A percentile compares a stretch with the other conserved stretches of the same genome.
These are phyloP conservation scores for Zaprionus bogoriensis DNA, from an alignment of 2,888 invertebrate genomes.

Conservation along the genomic window DNA sequence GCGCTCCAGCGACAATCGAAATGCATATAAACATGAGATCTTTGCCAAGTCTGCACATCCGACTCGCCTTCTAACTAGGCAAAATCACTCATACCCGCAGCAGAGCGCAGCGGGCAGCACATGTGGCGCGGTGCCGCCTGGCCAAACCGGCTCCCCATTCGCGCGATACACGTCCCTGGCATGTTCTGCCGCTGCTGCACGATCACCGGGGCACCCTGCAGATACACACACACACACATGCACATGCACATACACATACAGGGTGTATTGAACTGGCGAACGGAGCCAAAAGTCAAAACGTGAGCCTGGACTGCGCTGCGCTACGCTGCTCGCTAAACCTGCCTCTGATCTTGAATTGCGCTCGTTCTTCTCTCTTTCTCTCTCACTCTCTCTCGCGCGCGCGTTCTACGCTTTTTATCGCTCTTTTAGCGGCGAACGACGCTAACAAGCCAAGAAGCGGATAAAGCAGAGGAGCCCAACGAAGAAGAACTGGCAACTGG, in stretches of 20 bases:
- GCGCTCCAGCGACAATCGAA: slow-evolving; percentile 51
- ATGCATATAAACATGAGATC: slow-evolving; percentile 78
- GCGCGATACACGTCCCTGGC: slow-evolving; percentile 18
- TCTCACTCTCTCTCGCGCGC: slow-evolving; percentile 4
- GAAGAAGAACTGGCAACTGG: neutral
- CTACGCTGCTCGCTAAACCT: slow-evolving; percentile 40
- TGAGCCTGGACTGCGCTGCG: slow-evolving; percentile 59
- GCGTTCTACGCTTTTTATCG: slow-evolving; percentile 73
- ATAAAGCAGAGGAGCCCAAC: slow-evolving; percentile 11
- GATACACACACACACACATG: slow-evolving; percentile 73
- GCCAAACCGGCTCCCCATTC: slow-evolving; percentile 2
- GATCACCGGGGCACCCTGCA: slow-evolving; percentile 70
- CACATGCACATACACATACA: slow-evolving; percentile 60
- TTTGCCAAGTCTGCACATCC: slow-evolving; percentile 55
- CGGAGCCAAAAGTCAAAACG: slow-evolving; percentile 77
- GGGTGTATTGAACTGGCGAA: slow-evolving; percentile 71
- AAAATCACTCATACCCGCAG: slow-evolving; percentile 70
- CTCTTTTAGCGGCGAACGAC: slow-evolving; percentile 70
- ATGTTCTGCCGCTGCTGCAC: slow-evolving; percentile 54
- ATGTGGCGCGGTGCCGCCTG: slow-evolving; percentile 53
- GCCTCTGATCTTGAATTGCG: slow-evolving; percentile 43
- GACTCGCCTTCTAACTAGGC: slow-evolving; percentile 67
- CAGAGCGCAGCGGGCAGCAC: slow-evolving; percentile 44
- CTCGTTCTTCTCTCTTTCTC: slow-evolving; percentile 3
- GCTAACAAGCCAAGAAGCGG: slow-evolving; percentile 62